phyloP scores from a whole-genome alignment of 2,888 invertebrate species.

The Tinea semifulvella region DNA sequence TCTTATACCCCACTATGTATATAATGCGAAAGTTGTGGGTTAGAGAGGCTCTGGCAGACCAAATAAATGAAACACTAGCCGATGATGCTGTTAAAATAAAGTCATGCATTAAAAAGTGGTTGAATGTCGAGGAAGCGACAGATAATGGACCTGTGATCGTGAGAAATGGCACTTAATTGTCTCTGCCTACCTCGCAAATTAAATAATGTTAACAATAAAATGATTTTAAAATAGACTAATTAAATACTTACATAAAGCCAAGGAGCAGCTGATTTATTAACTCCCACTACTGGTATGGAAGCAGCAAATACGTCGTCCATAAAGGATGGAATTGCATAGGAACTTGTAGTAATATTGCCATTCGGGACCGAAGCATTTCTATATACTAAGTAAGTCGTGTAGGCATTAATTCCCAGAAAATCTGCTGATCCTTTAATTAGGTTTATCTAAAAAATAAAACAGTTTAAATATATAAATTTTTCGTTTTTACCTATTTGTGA shows the following conservation, averaged over 20 bases:
- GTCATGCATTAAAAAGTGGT: too few relatives aligned
- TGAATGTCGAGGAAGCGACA: too few relatives aligned
- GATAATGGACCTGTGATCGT: too few relatives aligned
- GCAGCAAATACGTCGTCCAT: constrained; percentile 15
- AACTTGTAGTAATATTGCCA: not conserved
- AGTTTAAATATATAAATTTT: constrained; percentile 25
- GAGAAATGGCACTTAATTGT: too few relatives aligned
- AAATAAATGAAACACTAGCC: too few relatives aligned
- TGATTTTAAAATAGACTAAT: too few relatives aligned
- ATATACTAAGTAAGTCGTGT: constrained; percentile 40
- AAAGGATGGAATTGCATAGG: constrained; percentile 14
- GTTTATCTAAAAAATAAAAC: constrained; percentile 7
- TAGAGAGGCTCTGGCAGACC: too few relatives aligned
- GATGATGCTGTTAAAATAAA: too few relatives aligned
- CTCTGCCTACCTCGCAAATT: too few relatives aligned
- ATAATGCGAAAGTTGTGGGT: too few relatives aligned
- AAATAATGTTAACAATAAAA: not conserved
- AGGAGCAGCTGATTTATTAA: constrained; percentile 20
- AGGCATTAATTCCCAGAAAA: constrained; percentile 62
- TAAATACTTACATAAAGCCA: constrained; percentile 25
- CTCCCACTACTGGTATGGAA: constrained; percentile 21
- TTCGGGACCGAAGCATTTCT: constrained; percentile 4
- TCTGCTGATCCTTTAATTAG: constrained; percentile 21
- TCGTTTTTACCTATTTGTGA: too few relatives aligned
- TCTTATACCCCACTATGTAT: too few relatives aligned